A percentile compares a stretch with the other conserved stretches of the same genome.
These are phyloP conservation scores for Euproctis similis DNA, from an alignment of 2,888 invertebrate species.

Conservation along the genomic window DNA sequence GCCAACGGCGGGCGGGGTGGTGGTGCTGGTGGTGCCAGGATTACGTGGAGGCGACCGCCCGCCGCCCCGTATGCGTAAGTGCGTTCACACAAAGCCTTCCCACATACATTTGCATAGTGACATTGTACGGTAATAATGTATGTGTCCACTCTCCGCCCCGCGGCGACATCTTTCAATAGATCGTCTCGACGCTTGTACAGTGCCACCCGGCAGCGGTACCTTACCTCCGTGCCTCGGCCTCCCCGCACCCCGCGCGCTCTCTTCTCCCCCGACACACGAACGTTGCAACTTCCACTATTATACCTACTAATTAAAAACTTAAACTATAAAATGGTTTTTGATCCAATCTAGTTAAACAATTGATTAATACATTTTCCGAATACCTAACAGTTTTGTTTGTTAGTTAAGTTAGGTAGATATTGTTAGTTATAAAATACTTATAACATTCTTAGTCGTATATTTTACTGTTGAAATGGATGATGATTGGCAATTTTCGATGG, in stretches of 20 bases:
- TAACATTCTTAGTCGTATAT: too few species aligned
- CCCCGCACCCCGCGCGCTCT: conserved; percentile 9
- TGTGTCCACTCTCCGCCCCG: conserved; percentile 66
- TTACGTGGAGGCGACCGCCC: conserved; percentile 62
- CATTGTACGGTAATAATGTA: conserved; percentile 74
- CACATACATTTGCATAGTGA: conserved; percentile 76
- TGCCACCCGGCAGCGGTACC: conserved; percentile 20
- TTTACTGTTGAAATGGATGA: too few species aligned
- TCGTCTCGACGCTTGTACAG: conserved; percentile 40
- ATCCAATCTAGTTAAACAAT: too few species aligned
- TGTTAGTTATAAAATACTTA: too few species aligned
- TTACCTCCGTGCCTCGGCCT: conserved; percentile 8
- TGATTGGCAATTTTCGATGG: too few species aligned
- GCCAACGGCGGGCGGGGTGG: conserved; percentile 46
- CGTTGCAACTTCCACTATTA: conserved; percentile 26
- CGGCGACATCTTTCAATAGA: conserved; percentile 66
- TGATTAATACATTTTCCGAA: too few species aligned
- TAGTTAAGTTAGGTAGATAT: too few species aligned
- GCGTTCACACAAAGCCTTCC: conserved; percentile 72
- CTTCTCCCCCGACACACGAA: conserved; percentile 13
- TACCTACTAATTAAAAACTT: conserved; percentile 51
- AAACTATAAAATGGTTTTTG: too few species aligned
- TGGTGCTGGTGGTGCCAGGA: conserved; percentile 66
- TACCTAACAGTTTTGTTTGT: too few species aligned
- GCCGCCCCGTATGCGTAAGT: conserved; percentile 68